These are phyloP conservation scores for Amblyopsis hoosieri DNA, from an alignment of 2,797 vertebrate genomes.

Conservation along the genomic window DNA sequence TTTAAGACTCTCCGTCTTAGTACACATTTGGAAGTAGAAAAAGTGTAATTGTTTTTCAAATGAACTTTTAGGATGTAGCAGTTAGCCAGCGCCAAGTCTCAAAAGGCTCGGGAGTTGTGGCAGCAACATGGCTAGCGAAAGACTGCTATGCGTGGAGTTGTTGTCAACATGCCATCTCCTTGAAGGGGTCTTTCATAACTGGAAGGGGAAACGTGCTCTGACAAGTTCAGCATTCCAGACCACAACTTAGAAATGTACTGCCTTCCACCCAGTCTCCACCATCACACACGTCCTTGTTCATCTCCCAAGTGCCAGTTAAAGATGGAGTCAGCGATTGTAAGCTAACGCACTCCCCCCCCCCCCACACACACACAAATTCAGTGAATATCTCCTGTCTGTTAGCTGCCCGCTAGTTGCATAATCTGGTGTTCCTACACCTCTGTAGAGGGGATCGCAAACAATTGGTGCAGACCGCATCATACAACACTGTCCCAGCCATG, in stretches of 20 bases:
- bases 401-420: no score
- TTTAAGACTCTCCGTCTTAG: no score
- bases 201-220: conserved; percentile 71
- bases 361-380: no score
- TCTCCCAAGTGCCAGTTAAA: conserved; percentile 16
- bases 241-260: conserved; percentile 70
- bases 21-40: no score
- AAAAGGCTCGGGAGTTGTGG: not conserved
- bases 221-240: conserved; percentile 81
- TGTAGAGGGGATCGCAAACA: no score
- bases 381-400: not conserved
- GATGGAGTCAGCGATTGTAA: not conserved
- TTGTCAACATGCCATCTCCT: conserved; percentile 61
- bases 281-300: conserved; percentile 39
- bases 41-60: no score
- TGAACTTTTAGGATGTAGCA: no score
- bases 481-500: no score
- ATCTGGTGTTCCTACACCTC: no score
- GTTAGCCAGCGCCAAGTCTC: no score
- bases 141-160: conserved; percentile 35
- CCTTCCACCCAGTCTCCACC: conserved; percentile 46
- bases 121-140: conserved; percentile 23
- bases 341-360: not conserved
- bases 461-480: no score
- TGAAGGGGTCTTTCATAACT: conserved; percentile 82